Evolutionary conservation across 2,113 vertebrate species (phyloP), one percentile per base, ranked within the genome.

Genomic region (Hippotragus niger): DNA sequence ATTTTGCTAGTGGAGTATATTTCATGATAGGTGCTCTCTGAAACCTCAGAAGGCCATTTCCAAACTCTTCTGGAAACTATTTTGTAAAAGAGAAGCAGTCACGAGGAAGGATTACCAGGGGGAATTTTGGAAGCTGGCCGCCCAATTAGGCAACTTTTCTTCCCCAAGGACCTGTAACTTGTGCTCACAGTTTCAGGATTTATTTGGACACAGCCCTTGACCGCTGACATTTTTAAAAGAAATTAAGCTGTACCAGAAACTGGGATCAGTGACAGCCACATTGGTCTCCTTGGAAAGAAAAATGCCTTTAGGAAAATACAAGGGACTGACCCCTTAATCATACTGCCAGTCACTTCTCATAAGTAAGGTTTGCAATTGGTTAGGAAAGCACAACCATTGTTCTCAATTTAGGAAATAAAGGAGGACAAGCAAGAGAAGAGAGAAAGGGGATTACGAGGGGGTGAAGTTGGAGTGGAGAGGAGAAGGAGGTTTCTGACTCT

Each of bases 251-350:
- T 83, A 29, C 80, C 74, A 88, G 90, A 97, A 92, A 97, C 88
- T 92, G 87, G 84, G 91, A 91, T 88, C 82, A 31, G 58, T 74
- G 87, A 97, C 78, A 93, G 71, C 62, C 71, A 58, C 62, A 14
- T 13, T 82, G 74, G 40, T 94, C 78, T 94, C 94, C 52, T 83
- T 95, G 92, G 78, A 94, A 95, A 96, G 94, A 82, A 95, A 97
- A 96, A 87, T 55, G 58, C 87, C 98, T 97, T 96, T 86, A 98
- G 96, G 95, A 98, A 98, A 98, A 98, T 85, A 96, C 9, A 96
- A 95, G 88, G 93, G 84, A 97, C 95, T 96, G 97, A 83, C 97
- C 62, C 47, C 55, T 96, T 88, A 91, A 93, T 90, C 89, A 50
- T 19, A 15, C 36, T 82, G 83, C 85, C 96, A 90, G 85, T 52